Base-by-base conservation (phyloP, 2,113 vertebrate species). In the Microtus montanus region DNA sequence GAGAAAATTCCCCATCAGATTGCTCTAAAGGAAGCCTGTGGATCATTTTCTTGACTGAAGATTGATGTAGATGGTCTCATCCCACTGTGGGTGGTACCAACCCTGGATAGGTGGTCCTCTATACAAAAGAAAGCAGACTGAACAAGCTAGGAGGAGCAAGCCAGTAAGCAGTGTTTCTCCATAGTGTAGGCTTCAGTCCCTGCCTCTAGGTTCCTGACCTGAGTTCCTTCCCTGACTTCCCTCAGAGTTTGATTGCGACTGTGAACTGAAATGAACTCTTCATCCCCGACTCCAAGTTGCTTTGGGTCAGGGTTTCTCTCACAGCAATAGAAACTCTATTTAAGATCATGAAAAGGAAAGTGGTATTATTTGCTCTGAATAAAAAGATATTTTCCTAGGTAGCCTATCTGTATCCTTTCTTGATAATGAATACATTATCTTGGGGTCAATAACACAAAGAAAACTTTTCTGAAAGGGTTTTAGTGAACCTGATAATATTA, bases 401-500 rank as follows among this genome's bases (percentile, higher is more conserved):
- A 35, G 61, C 77, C 20, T 79, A 91, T 89, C 10, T 93, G 90
- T 85, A 80, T 90, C 44, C 90, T 85, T 91, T 7, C 19, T 95
- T 22, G 47, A 95, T 41, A 41, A 41, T 35, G 70, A 80, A 35
- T 35, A 52, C 77, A 80, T 87, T 90, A 84, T 28, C 54, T 35
- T 92, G 77, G 64, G 90, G 19, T 96, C n/a, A 1, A 0, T n/a
- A 0, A 0, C 63, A 41, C 52, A 97, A 95, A 96, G 35, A 94
- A 86, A 90, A 89, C 41, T 30, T 95, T 92, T 84, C 87, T 68
- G 63, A 92, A 74, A 22, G 41, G 14, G 24, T 61, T 84, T 20
- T 33, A 33, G 13, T 79, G 84, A 13, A 35, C 64, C 95, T 96
- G 41, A 84, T 52, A 82, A 89, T 38, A 90, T 96, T 89, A 90